These are phyloP conservation scores for Drosophila phalerata DNA, from an alignment of 2,888 invertebrate species.

Conservation along the genomic window DNA sequence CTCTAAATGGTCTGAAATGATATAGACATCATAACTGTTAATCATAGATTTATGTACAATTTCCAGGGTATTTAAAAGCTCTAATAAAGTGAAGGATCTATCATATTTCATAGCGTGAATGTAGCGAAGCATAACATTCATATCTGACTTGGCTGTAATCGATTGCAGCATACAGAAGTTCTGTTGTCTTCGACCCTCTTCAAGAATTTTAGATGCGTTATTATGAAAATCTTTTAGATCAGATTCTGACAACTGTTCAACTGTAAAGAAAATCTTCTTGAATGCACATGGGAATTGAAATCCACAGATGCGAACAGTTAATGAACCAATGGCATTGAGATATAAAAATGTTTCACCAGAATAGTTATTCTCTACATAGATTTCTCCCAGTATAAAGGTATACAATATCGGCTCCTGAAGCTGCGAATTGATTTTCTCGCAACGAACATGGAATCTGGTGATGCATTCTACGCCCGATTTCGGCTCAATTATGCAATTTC, in stretches of 20 bases:
- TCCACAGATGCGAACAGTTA: slow-evolving; percentile 32
- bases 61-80: slow-evolving; percentile 32
- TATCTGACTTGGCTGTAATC: background rate
- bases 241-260: background rate
- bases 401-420: slow-evolving; percentile 10
- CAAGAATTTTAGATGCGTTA: background rate
- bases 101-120: background rate
- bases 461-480: slow-evolving; percentile 18
- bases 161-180: slow-evolving; percentile 27
- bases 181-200: slow-evolving; percentile 21
- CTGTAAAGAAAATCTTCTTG: background rate
- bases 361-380: slow-evolving; percentile 8
- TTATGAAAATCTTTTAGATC: background rate
- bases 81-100: background rate
- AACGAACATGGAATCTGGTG: slow-evolving; percentile 19
- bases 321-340: background rate
- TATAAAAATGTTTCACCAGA: slow-evolving; percentile 8
- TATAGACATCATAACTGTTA: background rate
- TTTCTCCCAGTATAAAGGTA: slow-evolving; percentile 5
- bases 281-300: background rate
- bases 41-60: slow-evolving; percentile 3
- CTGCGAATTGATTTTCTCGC: background rate
- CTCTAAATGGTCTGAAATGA: slow-evolving; percentile 4
- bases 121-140: background rate
- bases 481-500: slow-evolving; percentile 2